Evolutionary conservation across 2,113 vertebrate genomes (phyloP), one percentile per base, ranked within the genome.

Genomic region (Chelonoidis abingdonii): DNA sequence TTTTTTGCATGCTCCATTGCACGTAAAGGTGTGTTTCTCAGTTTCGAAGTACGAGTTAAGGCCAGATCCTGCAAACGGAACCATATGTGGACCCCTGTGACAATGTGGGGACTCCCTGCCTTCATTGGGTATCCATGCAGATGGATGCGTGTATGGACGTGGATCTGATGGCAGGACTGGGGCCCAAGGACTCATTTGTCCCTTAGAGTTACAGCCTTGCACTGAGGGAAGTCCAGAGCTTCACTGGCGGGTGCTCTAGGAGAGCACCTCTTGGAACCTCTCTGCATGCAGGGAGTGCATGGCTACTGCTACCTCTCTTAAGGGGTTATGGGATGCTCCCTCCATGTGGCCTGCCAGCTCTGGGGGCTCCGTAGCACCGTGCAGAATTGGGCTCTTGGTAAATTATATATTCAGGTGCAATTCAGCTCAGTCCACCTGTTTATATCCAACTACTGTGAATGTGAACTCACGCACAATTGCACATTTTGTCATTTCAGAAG

Each of bases 401-500:
- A 84, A 35, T 47, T 56, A 24, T 29, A 57, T 7, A 3, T 87
- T 49, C 80, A 88, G 52, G 80, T 83, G 84, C 17, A 93, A 19
- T 35, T 90, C 52, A 92, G 41, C 80, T 90, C 54, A 59, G 59
- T 31, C 31, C 59, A 62, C 29, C 59, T 14, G 29, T 62, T 31
- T 31, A 62, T 31, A 62, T 29, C 29, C 31, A 72, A 49, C 31
- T 50, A 35, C 4, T 29, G 4, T 80, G 75, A 49, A 59, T 27
- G 8, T 25, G 38, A 56, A 78, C 4, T 41, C 12, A 59, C 50
- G 57, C 83, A 3, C 57, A 76, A 22, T 84, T 92, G n/a, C 89
- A 52, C 88, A 27, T 92, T 90, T 97, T 95, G 52, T 54, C 91
- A 87, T 83, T 84, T 84, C 90, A 83, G 59, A 95, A 96, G 92